Evolutionary conservation across 2,888 invertebrate species (phyloP).

Genomic region (Cyclophora punctaria): DNA sequence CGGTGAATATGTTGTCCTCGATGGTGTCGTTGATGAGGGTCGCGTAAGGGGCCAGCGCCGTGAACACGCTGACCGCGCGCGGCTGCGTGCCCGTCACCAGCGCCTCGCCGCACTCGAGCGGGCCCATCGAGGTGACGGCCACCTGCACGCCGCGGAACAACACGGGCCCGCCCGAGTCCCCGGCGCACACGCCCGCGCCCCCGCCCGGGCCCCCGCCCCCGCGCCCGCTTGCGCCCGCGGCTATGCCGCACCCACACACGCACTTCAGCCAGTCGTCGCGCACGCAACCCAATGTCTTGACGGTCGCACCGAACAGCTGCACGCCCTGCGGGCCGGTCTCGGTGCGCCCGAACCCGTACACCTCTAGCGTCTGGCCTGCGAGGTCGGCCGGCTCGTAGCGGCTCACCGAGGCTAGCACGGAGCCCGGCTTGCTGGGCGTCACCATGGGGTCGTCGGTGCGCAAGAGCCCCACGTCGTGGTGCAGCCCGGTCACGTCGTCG

Average conservation of each 20-base stretch:
- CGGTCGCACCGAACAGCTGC: slow-evolving; percentile 24
- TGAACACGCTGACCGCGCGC: slow-evolving; percentile 46
- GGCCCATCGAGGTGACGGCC: slow-evolving; percentile 14
- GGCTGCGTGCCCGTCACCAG: slow-evolving; percentile 8
- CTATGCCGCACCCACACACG: slow-evolving; percentile 3
- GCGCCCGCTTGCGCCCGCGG: slow-evolving; percentile 44
- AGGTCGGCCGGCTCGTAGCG: slow-evolving; percentile 9
- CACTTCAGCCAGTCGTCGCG: too few species aligned
- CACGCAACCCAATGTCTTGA: too few species aligned
- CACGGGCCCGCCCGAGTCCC: slow-evolving; percentile 62
- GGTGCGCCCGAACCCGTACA: slow-evolving; percentile 55
- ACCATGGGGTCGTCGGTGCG: slow-evolving; percentile 39
- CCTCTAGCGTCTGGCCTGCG: slow-evolving; percentile 22
- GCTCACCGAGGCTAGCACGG: slow-evolving; percentile 23
- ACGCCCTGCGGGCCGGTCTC: slow-evolving; percentile 37
- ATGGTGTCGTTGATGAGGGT: slow-evolving; percentile 48
- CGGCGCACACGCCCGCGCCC: slow-evolving; percentile 48
- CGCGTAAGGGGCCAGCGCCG: slow-evolving; percentile 42
- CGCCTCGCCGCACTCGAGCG: slow-evolving; percentile 15
- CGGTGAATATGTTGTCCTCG: slow-evolving; percentile 29
- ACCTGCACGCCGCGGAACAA: slow-evolving; percentile 36
- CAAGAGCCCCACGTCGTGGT: slow-evolving; percentile 60
- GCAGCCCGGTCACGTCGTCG: slow-evolving; percentile 49
- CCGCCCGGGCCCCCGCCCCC: slow-evolving; percentile 20
- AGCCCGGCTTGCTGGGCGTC: slow-evolving; percentile 11